These are phyloP conservation scores for Oopsacas minuta DNA, from an alignment of 37 sponge, comb jelly and placozoan species.

Conservation along the genomic window DNA sequence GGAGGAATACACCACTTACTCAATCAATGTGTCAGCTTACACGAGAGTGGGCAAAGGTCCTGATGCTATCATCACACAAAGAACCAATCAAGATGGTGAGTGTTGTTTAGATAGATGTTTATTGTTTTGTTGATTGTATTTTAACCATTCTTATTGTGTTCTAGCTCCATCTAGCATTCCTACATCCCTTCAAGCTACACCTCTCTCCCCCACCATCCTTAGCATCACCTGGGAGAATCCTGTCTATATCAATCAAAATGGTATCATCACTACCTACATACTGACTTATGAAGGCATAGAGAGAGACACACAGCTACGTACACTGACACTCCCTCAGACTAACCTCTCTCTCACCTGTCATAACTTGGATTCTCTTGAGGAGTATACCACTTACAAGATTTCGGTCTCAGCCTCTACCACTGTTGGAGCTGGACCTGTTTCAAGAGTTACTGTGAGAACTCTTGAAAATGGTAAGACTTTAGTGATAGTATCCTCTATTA, in stretches of 20 bases:
- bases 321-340: slow-evolving; percentile 7
- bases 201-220: neutral
- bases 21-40: neutral
- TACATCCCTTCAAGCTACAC: neutral
- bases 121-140: no score
- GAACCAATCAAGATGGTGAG: slow-evolving; percentile 17
- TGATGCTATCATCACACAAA: slow-evolving; percentile 4
- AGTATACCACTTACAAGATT: neutral
- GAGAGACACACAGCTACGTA: neutral
- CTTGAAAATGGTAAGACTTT: neutral
- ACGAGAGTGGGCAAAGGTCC: slow-evolving; percentile 4
- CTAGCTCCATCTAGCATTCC: slow-evolving; percentile 13
- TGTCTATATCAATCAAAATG: neutral
- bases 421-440: slow-evolving; percentile 2
- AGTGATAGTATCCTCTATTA: no score
- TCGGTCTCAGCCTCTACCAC: neutral
- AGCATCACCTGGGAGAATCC: slow-evolving; percentile 14
- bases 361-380: slow-evolving; percentile 4
- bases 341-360: slow-evolving; percentile 14
- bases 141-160: neutral
- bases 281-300: neutral
- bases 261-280: neutral
- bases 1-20: neutral
- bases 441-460: neutral
- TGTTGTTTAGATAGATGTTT: no score